phyloP scores from a whole-genome alignment of 2,797 vertebrate genomes.

The Buphagus erythrorhynchus region DNA sequence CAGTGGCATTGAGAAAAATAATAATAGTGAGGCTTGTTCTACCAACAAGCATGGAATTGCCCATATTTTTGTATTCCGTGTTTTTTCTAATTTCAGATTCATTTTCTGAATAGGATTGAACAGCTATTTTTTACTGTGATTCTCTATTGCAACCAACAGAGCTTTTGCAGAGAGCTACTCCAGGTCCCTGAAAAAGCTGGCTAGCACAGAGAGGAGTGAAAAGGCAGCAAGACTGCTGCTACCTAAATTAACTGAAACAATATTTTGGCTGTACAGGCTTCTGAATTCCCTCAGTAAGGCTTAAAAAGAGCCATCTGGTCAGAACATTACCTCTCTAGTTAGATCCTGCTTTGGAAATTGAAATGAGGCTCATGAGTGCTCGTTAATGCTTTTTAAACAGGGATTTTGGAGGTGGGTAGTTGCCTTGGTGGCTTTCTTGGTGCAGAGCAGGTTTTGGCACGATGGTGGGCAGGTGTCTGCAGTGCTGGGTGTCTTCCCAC shows the following conservation, averaged over 20 bases:
- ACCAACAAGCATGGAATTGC: background rate
- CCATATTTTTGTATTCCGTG: background rate
- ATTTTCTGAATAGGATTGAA: background rate
- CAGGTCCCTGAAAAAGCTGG: slow-evolving; percentile 7
- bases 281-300: slow-evolving; percentile 73
- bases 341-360: slow-evolving; percentile 37
- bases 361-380: background rate
- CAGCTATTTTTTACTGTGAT: background rate
- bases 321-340: slow-evolving; percentile 65
- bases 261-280: slow-evolving; percentile 73
- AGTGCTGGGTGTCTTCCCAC: background rate
- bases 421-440: background rate
- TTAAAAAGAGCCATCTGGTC: slow-evolving; percentile 76
- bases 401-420: slow-evolving; percentile 34
- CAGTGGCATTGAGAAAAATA: background rate
- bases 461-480: background rate
- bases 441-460: background rate
- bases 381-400: slow-evolving; percentile 31
- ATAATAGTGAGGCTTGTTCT: background rate
- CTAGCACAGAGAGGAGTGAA: slow-evolving; percentile 45
- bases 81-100: background rate
- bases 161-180: slow-evolving; percentile 11
- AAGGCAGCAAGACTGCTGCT: slow-evolving; percentile 66
- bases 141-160: slow-evolving; percentile 24
- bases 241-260: slow-evolving; percentile 73